A percentile compares a stretch with the other conserved stretches of the same genome.
Evolutionary conservation across 2,888 invertebrate species (phyloP).

Genomic region (Lamellibrachia columna): DNA sequence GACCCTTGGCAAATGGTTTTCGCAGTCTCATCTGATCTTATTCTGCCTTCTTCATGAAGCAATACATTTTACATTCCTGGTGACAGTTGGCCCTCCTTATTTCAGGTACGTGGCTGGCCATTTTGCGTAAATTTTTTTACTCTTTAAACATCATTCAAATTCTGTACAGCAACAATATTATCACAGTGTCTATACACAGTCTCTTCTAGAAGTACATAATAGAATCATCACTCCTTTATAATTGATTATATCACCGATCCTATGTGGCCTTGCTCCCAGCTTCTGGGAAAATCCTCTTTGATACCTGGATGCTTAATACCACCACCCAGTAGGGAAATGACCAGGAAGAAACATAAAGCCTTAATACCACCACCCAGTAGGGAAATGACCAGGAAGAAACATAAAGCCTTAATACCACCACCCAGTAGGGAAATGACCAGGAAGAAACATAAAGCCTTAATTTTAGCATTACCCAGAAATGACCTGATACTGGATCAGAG

Average conservation of each 20-base stretch:
- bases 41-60: neutral
- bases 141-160: neutral
- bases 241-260: neutral
- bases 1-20: neutral
- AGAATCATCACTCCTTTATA: neutral
- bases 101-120: neutral
- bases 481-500: neutral
- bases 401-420: neutral
- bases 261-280: neutral
- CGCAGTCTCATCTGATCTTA: neutral
- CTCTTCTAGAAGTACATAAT: neutral
- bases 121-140: neutral
- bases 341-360: neutral
- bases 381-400: neutral
- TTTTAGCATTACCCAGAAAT: neutral
- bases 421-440: neutral
- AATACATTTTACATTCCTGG: neutral
- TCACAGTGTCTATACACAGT: neutral
- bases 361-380: neutral
- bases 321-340: neutral
- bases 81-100: neutral
- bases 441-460: neutral
- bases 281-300: neutral
- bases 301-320: neutral
- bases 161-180: neutral